Conservation (phyloP, 2,797 vertebrate genomes). For the Phylloscopus collybita region DNA sequence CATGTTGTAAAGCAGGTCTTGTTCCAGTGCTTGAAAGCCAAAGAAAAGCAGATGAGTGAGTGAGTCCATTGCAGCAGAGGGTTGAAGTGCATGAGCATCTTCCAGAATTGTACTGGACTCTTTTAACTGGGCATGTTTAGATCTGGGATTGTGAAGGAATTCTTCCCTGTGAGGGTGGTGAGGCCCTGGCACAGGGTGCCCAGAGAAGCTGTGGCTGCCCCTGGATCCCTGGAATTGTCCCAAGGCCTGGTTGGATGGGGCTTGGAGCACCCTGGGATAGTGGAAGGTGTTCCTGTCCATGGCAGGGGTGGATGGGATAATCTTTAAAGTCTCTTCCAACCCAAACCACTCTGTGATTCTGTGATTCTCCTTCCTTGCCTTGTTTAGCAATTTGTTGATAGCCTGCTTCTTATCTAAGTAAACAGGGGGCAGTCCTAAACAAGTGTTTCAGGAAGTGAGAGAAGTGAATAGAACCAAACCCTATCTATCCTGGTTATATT, state of each 20-base stretch:
- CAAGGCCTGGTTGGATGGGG: rapidly evolving
- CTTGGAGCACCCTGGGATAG: rapidly evolving
- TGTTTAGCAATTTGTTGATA: not conserved
- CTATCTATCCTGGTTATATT: not conserved
- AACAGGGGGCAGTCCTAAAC: not conserved
- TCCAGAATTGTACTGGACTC: not conserved
- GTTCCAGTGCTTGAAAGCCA: not conserved
- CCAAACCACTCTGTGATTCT: not conserved
- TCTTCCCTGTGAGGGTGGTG: rapidly evolving
- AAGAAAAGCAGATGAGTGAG: not conserved
- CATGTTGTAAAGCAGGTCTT: not conserved
- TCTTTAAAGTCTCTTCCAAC: not conserved
- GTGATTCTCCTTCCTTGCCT: not conserved
- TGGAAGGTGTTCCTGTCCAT: not conserved
- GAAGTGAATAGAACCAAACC: not conserved
- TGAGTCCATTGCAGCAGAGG: not conserved
- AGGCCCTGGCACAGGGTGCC: not conserved
- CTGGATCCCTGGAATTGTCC: not conserved
- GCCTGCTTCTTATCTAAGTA: not conserved
- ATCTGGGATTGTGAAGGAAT: not conserved
- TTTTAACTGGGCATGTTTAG: not conserved
- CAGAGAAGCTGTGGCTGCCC: not conserved
- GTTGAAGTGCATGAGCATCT: not conserved
- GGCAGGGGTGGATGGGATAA: not conserved
- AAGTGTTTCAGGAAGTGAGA: not conserved